Evolutionary conservation across 2,797 vertebrate genomes (phyloP).

Genomic region (Falco columbarius): DNA sequence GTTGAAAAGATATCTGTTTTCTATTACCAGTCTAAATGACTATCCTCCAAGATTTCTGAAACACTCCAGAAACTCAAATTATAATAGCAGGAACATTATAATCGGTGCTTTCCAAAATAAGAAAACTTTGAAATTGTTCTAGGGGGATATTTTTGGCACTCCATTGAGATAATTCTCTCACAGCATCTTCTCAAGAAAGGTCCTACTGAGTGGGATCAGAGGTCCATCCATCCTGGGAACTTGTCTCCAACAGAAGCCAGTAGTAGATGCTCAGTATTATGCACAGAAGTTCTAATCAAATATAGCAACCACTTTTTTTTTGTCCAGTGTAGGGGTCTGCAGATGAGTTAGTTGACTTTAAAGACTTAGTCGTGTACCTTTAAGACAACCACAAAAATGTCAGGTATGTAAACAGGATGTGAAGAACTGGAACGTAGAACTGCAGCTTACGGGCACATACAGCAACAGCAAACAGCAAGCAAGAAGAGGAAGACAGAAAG

Average conservation of each 20-base stretch:
- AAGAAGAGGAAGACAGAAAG: too few relatives aligned
- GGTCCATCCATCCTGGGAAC: background rate
- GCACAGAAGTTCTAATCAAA: background rate
- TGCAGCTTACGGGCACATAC: too few relatives aligned
- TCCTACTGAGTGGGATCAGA: background rate
- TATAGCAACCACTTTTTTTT: background rate
- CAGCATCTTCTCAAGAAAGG: background rate
- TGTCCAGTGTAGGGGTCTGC: background rate
- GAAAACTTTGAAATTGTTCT: background rate
- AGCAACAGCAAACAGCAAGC: too few relatives aligned
- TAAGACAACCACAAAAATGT: too few relatives aligned
- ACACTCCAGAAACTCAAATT: constrained; percentile 8
- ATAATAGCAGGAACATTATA: background rate
- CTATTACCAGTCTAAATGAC: background rate
- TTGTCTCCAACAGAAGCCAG: background rate
- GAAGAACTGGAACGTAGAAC: too few relatives aligned
- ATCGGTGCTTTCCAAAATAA: background rate
- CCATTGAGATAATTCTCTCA: background rate
- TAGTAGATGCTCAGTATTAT: background rate
- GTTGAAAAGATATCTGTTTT: background rate
- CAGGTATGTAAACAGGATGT: too few relatives aligned
- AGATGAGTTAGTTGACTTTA: too few relatives aligned
- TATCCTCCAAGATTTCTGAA: background rate
- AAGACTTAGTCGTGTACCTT: too few relatives aligned
- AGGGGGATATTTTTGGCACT: background rate